A percentile compares a stretch with the other conserved stretches of the same genome.
phyloP scores from a whole-genome alignment of 2,113 vertebrate species.

The Rhegmatorhina hoffmannsi region DNA sequence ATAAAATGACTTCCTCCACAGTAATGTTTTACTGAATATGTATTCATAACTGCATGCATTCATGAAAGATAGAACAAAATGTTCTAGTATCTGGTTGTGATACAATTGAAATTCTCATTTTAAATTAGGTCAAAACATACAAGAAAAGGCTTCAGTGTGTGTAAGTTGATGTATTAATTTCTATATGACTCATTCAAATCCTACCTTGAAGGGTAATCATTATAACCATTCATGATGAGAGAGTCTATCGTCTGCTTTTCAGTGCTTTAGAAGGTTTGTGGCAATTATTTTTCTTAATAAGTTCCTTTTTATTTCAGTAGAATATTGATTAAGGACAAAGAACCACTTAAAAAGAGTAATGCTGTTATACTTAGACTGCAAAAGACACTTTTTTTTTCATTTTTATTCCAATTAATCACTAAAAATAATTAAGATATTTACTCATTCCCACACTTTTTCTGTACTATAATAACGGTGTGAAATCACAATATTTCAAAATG shows the following conservation, averaged over 20 bases:
- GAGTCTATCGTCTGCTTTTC: slow-evolving; percentile 15
- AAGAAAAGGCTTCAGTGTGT: neutral
- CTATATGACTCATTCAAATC: slow-evolving; percentile 30
- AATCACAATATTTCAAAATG: neutral
- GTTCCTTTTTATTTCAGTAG: neutral
- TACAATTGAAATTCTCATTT: slow-evolving; percentile 18
- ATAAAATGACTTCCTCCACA: neutral
- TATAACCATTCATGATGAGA: neutral
- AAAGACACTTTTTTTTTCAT: neutral
- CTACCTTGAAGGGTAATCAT: neutral
- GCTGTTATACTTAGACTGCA: neutral
- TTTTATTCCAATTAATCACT: neutral
- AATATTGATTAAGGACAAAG: slow-evolving; percentile 19
- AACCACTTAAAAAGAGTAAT: neutral
- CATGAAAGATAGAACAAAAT: slow-evolving; percentile 31
- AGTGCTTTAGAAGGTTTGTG: neutral
- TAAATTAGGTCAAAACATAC: slow-evolving; percentile 13
- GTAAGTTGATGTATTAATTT: slow-evolving; percentile 16
- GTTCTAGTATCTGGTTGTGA: neutral
- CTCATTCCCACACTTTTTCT: neutral
- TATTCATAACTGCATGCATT: neutral
- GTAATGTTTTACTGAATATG: neutral
- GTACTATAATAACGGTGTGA: neutral
- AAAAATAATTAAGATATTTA: neutral
- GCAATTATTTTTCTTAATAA: slow-evolving; percentile 36